Percentiles rank a stretch among this genome's conserved stretches.
Evolutionary conservation across 2,888 invertebrate genomes (phyloP).

Genomic region (Griposia aprilina): DNA sequence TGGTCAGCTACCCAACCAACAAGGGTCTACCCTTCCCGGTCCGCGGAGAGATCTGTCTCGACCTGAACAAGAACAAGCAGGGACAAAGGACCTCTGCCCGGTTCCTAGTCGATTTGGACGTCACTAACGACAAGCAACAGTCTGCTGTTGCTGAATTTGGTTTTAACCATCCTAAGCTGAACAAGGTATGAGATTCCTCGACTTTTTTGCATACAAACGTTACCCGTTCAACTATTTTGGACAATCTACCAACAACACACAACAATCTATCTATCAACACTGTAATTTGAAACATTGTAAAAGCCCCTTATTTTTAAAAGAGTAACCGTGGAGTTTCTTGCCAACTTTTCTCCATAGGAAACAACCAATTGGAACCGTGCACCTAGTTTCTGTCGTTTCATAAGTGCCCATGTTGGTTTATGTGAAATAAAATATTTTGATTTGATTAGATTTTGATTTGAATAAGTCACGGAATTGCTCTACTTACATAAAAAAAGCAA

Average conservation of each 20-base stretch:
- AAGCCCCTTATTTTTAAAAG: no score
- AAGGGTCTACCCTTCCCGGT: slow-evolving; percentile 90
- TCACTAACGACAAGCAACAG: slow-evolving; percentile 86
- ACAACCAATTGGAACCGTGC: no score
- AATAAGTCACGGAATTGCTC: background rate
- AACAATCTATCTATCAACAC: no score
- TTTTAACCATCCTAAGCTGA: slow-evolving; percentile 92
- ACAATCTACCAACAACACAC: no score
- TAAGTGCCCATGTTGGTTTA: no score
- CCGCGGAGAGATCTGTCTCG: slow-evolving; percentile 91
- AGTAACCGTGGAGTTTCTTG: no score
- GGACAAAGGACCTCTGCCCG: slow-evolving; percentile 92
- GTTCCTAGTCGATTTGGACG: slow-evolving; percentile 88
- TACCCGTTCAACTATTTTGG: background rate
- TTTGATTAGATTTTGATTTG: no score
- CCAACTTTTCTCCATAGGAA: no score
- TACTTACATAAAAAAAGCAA: no score
- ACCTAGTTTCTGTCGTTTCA: no score
- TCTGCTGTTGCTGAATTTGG: slow-evolving; percentile 90
- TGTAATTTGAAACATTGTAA: no score
- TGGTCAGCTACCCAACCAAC: slow-evolving; percentile 85
- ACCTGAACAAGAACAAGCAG: slow-evolving; percentile 93
- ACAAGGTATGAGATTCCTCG: slow-evolving; percentile 82
- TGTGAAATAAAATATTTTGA: no score
- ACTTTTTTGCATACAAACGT: background rate